Base-by-base conservation (phyloP, 2,113 vertebrate species). In the Pteropus alecto region DNA sequence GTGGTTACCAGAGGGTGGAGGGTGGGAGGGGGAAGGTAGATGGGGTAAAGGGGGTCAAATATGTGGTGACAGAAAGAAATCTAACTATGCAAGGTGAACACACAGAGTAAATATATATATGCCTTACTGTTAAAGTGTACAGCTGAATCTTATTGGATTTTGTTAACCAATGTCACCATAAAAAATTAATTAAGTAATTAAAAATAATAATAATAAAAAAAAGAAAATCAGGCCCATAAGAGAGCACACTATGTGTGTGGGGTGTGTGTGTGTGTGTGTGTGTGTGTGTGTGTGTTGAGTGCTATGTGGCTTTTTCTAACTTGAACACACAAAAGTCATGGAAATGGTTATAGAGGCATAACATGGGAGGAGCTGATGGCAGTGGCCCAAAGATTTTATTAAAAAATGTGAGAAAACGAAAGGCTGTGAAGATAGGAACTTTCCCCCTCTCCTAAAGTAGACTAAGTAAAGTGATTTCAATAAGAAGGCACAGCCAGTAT, bases 341-440 rank as follows among this genome's bases (percentile, higher is more conserved):
- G 19, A 90, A 95, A 85, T 41, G 30, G 77, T 67, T 78, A 46
- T 33, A 58, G 73, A 61, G 63, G 30, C 71, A 93, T 83, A 87
- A 58, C 58, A 16, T 79, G 82, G 77, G 84, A 92, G 60, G 21
- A 63, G 58, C 38, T 93, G 67, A 61, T 74, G 86, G 73, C 74
- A 89, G 43, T 82, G 48, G 56, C 28, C 60, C 67, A 61, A 74
- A 71, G 60, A 86, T n/a, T 79, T 95, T 22, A 28, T 73, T 79
- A 38, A 54, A 86, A 90, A 56, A 63, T 81, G 35, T 81, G 65
- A 79, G 93, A 82, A 96, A 95, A 70, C 7, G 11, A 73, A 94
- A 85, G 67, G 8, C n/a, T 82, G 24, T 33, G 33, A 51, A 85
- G 58, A 58, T 38, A 86, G 51, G 84, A 92, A 86, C 48, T 93